Evolutionary conservation across 2,888 invertebrate species (phyloP).

Genomic region (Seira ritae): DNA sequence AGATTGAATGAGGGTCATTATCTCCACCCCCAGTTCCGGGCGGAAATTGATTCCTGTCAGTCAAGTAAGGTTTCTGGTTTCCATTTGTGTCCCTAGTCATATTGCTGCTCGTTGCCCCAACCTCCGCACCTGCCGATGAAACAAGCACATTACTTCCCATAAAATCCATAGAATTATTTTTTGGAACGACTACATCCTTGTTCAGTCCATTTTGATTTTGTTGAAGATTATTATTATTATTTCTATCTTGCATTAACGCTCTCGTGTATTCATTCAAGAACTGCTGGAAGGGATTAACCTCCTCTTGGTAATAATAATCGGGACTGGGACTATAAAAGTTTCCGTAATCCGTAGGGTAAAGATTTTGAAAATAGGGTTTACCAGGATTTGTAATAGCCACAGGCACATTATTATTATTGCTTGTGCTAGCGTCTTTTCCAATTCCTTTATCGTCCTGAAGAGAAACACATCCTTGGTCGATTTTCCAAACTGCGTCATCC

Average conservation of each 20-base stretch:
- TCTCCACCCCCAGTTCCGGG: not conserved
- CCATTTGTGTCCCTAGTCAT: not conserved
- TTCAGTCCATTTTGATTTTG: conserved; percentile 1
- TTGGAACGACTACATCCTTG: no score
- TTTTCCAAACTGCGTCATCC: conserved; percentile 19
- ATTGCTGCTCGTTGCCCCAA: not conserved
- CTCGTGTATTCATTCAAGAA: conserved; percentile 32
- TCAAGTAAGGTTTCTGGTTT: conserved; percentile 11
- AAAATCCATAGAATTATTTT: no score
- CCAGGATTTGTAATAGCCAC: conserved; percentile 9
- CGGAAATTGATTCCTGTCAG: conserved; percentile 49
- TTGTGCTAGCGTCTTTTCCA: conserved; percentile 20
- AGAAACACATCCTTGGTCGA: conserved; percentile 34
- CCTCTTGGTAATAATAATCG: no score
- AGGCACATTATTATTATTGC: not conserved
- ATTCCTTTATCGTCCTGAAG: not conserved
- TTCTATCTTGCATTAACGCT: conserved; percentile 41
- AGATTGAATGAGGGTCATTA: not conserved
- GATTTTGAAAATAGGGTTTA: no score
- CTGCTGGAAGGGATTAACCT: conserved; percentile 27
- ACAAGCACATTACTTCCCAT: no score
- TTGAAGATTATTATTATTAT: conserved; percentile 32
- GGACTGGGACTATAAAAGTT: no score
- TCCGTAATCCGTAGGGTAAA: no score
- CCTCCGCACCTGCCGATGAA: not conserved